Evolutionary conservation across 2,797 vertebrate genomes (phyloP).

Genomic region (Petrocephalus schoutedeni): DNA sequence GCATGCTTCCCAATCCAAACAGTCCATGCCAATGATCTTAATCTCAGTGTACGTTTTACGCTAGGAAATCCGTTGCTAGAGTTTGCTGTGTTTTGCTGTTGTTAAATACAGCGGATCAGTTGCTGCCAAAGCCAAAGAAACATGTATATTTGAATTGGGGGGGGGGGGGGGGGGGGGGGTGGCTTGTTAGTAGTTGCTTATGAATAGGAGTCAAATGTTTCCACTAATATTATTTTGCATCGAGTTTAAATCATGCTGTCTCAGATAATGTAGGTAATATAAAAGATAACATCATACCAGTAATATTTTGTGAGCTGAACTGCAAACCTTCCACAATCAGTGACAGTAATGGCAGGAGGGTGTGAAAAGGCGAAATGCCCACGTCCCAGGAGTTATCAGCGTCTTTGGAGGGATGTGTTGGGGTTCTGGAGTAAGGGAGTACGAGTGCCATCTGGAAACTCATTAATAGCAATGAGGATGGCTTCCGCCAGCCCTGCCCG

Average conservation of each 20-base stretch:
- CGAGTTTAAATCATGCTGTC: slow-evolving; percentile 5
- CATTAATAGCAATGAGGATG: slow-evolving; percentile 11
- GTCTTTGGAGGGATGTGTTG: neutral
- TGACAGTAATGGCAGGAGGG: neutral
- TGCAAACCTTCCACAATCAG: neutral
- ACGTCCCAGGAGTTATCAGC: neutral
- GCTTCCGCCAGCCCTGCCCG: neutral
- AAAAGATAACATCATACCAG: neutral
- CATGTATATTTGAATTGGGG: neutral
- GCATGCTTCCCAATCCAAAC: neutral
- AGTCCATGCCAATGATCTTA: neutral
- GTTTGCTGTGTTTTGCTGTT: neutral
- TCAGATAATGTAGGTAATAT: neutral
- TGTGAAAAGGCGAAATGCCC: neutral
- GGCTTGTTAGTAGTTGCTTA: neutral
- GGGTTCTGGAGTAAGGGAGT: neutral
- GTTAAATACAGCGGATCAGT: neutral
- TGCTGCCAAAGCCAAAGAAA: neutral
- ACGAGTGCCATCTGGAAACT: neutral
- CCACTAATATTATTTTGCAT: neutral
- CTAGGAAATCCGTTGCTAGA: neutral
- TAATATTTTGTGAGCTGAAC: neutral
- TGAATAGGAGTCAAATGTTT: neutral
- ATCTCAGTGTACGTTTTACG: neutral
- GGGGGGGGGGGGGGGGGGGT: neutral